Evolutionary conservation across 1,140 invertebrate genomes (phyloP).

Genomic region (Drosophila kikkawai): DNA sequence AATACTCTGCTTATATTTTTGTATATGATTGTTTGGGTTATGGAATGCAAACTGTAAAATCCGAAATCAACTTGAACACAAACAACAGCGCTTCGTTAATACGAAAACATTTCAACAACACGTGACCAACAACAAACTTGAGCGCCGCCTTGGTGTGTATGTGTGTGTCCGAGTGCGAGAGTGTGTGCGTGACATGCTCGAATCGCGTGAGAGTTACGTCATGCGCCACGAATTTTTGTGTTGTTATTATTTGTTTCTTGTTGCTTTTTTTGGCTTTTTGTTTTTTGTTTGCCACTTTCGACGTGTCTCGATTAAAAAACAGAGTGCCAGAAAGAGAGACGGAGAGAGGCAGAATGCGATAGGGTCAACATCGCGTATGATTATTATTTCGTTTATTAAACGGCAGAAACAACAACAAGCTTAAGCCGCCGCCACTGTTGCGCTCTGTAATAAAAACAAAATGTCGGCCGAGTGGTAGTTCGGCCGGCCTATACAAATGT

Average conservation of each 20-base stretch:
- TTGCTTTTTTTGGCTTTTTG: slow-evolving; percentile 33
- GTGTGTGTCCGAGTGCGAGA: not conserved
- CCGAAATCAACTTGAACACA: slow-evolving; percentile 35
- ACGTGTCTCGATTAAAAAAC: slow-evolving; percentile 72
- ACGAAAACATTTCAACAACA: slow-evolving; percentile 73
- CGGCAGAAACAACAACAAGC: slow-evolving; percentile 5
- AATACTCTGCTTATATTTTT: too few species aligned
- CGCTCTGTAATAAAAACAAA: slow-evolving; percentile 71
- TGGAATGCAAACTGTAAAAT: slow-evolving; percentile 23
- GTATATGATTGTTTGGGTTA: not conserved
- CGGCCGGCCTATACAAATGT: not conserved
- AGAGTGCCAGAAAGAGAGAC: slow-evolving; percentile 23
- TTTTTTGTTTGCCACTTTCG: slow-evolving; percentile 62
- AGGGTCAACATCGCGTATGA: slow-evolving; percentile 70
- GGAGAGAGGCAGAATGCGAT: slow-evolving; percentile 1
- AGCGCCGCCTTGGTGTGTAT: slow-evolving; percentile 21
- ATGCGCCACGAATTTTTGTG: slow-evolving; percentile 74
- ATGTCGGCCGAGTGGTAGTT: slow-evolving; percentile 53
- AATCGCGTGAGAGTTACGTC: slow-evolving; percentile 81
- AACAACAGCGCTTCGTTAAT: slow-evolving; percentile 57
- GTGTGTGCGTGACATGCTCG: slow-evolving; percentile 65
- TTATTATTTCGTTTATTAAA: slow-evolving; percentile 78
- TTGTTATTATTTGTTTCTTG: slow-evolving; percentile 44
- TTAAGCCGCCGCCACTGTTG: slow-evolving; percentile 35
- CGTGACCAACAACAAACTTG: slow-evolving; percentile 79